Percentiles rank a stretch among this genome's conserved stretches.
Conservation (phyloP, 2,113 vertebrate species). For the Gopherus flavomarginatus region DNA sequence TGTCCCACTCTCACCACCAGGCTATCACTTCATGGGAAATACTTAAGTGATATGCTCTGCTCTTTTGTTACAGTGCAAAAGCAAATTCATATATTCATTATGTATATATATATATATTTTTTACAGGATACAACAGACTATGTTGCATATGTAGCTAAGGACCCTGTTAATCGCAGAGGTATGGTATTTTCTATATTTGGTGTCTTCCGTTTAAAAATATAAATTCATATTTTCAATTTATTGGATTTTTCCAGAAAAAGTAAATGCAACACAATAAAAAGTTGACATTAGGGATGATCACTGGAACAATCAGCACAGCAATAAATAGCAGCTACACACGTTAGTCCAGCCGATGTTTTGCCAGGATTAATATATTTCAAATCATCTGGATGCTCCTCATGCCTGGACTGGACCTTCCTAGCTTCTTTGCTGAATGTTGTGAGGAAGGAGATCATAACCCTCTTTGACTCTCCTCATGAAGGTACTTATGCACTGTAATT, state of each 20-base stretch:
- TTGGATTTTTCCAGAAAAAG: neutral
- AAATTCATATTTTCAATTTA: neutral
- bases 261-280: neutral
- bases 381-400: neutral
- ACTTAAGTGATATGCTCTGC: neutral
- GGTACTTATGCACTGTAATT: neutral
- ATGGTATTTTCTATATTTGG: conserved; percentile 55
- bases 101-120: conserved; percentile 31
- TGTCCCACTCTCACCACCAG: neutral
- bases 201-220: neutral
- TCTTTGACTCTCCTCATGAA: neutral
- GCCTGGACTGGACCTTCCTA: neutral
- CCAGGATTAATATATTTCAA: neutral
- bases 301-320: neutral
- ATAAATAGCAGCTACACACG: neutral
- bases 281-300: neutral
- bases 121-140: conserved; percentile 95
- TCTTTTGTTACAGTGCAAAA: conserved; percentile 15
- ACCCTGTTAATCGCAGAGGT: conserved; percentile 98
- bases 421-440: neutral
- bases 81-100: conserved; percentile 15
- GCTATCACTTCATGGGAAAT: neutral
- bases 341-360: neutral
- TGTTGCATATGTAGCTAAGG: conserved; percentile 97
- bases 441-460: neutral